Evolutionary conservation across 2,888 invertebrate genomes (phyloP).

Genomic region (Enchytraeus crypticus): DNA sequence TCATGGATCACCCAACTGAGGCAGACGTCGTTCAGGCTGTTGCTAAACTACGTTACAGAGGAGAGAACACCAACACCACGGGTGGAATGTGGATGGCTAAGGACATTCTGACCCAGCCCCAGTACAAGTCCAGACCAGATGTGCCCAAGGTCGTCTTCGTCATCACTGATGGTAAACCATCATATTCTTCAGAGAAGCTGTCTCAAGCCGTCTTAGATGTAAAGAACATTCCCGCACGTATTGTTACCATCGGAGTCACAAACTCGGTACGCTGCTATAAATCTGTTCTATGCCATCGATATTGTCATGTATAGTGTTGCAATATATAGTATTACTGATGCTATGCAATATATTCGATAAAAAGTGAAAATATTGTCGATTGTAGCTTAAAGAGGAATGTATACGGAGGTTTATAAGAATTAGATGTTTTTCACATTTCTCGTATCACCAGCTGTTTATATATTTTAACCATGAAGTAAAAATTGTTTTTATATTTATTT

Average conservation of each 20-base stretch:
- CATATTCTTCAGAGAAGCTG: constrained; percentile 8
- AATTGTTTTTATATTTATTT: too few relatives aligned
- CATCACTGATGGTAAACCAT: constrained; percentile 5
- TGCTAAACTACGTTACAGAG: constrained; percentile 3
- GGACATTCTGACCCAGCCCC: too few relatives aligned
- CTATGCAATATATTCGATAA: too few relatives aligned
- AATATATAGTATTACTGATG: too few relatives aligned
- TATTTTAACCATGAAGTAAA: too few relatives aligned
- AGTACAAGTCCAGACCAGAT: neutral
- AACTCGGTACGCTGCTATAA: neutral
- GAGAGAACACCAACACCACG: constrained; percentile 18
- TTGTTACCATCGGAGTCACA: constrained; percentile 20
- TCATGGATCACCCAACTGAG: neutral
- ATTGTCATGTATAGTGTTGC: too few relatives aligned
- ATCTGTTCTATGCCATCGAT: too few relatives aligned
- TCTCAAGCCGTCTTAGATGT: neutral
- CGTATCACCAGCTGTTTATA: too few relatives aligned
- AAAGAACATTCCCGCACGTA: neutral
- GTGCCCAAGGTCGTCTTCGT: constrained; percentile 1
- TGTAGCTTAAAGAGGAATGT: too few relatives aligned
- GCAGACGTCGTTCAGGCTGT: neutral
- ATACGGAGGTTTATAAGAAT: too few relatives aligned
- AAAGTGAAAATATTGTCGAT: too few relatives aligned
- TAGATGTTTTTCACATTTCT: too few relatives aligned
- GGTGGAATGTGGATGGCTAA: constrained; percentile 12